These are phyloP conservation scores for Bolinopsis microptera DNA, from an alignment of 37 sponge, comb jelly and placozoan genomes.

Conservation along the genomic window DNA sequence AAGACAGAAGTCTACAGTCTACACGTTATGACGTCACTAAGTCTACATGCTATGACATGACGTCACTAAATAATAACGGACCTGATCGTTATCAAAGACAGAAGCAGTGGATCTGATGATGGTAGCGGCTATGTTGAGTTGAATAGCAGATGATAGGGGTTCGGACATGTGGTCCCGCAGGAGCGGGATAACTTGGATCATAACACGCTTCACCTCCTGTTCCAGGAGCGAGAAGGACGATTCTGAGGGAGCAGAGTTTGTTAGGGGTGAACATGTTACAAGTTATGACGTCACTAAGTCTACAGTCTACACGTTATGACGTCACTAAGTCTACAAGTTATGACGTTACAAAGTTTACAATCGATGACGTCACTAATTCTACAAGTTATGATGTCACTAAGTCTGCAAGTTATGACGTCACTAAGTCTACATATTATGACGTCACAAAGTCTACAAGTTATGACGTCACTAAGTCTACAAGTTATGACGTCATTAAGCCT, in stretches of 20 bases:
- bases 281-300: no score
- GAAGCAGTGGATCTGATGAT: slow-evolving; percentile 27
- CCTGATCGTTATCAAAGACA: slow-evolving; percentile 33
- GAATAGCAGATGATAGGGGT: neutral
- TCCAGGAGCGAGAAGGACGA: slow-evolving; percentile 30
- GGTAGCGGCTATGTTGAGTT: neutral
- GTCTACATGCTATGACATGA: neutral
- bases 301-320: neutral
- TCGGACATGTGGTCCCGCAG: neutral
- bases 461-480: no score
- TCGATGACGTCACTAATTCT: neutral
- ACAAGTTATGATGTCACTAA: no score
- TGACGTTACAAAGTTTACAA: neutral
- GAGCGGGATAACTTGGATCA: slow-evolving; percentile 18
- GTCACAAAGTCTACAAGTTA: neutral
- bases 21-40: neutral
- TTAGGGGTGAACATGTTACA: no score
- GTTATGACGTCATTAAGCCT: no score
- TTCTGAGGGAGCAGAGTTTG: neutral
- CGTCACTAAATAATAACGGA: neutral
- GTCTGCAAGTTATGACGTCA: neutral
- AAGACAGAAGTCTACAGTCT: neutral
- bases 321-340: neutral
- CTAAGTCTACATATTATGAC: neutral
- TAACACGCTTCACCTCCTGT: slow-evolving; percentile 53